phyloP scores from a whole-genome alignment of 2,888 invertebrate species.

The Drosophila tripunctata region DNA sequence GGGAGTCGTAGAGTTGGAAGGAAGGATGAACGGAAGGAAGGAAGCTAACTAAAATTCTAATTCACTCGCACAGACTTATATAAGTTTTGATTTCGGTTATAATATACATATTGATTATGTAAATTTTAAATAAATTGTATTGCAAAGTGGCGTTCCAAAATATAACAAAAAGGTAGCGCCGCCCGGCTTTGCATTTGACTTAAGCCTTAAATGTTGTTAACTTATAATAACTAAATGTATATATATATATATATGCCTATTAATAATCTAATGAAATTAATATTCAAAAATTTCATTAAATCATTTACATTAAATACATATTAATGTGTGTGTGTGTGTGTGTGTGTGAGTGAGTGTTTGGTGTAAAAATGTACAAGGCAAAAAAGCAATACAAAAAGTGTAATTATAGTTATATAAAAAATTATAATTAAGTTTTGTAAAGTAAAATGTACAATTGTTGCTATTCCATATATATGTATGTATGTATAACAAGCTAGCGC shows the following conservation, averaged over 20 bases:
- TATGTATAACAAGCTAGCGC: conserved; percentile 71
- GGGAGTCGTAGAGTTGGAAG: no score
- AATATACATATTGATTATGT: conserved; percentile 41
- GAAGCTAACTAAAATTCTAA: conserved; percentile 50
- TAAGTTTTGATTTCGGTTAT: conserved; percentile 67
- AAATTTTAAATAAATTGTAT: conserved; percentile 71
- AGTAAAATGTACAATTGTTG: conserved; percentile 76
- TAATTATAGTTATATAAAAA: conserved; percentile 65
- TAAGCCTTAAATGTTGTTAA: conserved; percentile 69
- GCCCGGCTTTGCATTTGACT: conserved; percentile 71
- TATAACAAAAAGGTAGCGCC: conserved; percentile 61
- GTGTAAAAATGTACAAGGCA: conserved; percentile 76
- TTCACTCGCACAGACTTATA: conserved; percentile 54
- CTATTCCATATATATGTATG: conserved; percentile 60
- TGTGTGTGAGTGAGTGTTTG: conserved; percentile 33
- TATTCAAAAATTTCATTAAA: conserved; percentile 27
- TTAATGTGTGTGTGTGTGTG: conserved; percentile 30
- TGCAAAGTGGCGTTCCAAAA: conserved; percentile 68
- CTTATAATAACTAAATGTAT: conserved; percentile 54
- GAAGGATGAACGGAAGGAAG: conserved; percentile 4
- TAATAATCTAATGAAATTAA: conserved; percentile 43
- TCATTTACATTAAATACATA: conserved; percentile 32
- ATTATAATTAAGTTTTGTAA: conserved; percentile 68
- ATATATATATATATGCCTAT: no score
- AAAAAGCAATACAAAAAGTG: conserved; percentile 60